Evolutionary conservation across 1,140 invertebrate species (phyloP), one percentile per base, ranked within the genome.

Genomic region (Brachionus angularis): DNA sequence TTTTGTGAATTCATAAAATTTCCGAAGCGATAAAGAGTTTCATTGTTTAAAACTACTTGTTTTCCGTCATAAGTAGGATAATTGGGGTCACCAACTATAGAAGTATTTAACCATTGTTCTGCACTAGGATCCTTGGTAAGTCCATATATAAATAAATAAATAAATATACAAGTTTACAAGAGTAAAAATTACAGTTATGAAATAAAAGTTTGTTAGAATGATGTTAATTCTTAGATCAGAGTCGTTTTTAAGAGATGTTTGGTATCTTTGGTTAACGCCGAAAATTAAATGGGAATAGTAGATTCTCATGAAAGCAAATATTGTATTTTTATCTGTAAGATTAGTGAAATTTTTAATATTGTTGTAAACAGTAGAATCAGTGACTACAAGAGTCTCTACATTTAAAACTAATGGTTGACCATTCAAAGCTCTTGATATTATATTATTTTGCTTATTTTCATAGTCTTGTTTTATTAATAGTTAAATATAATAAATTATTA

Each of bases 261-360:
- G 42, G 31, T 67, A 67, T 27, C 62, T 14, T 27, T 47, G 42
- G 44, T 67, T 47, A 8, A 67, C 62, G 4, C 42, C 62, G 31
- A 34, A 46, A 10, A 67, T 67, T 29, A 47, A 47, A 47, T 67
- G 62, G n/a, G 47, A 33, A 29, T 47, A 67, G n/a, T 67, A 67
- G 23, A 34, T 27, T 47, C 62, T 44, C 62, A 67, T 67, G 7
- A 33, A 23, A 25, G n/a, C n/a, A n/a, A 50, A 67, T 2, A 67
- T 42, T 47, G 10, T 47, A 7, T 46, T 5, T 21, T 21, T 16
- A 33, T 67, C 31, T 10, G 42, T 50, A 5, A 21, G 23, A 18
- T 14, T 29, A 7, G 42, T 33, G 12, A 67, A 27, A 16, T 10
- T 7, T 67, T 67, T 27, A 67, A 47, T 34, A 16, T 47, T 50